A percentile compares a stretch with the other conserved stretches of the same genome.
These are phyloP conservation scores for Numenius arquata DNA, from an alignment of 2,113 vertebrate species.

Conservation along the genomic window DNA sequence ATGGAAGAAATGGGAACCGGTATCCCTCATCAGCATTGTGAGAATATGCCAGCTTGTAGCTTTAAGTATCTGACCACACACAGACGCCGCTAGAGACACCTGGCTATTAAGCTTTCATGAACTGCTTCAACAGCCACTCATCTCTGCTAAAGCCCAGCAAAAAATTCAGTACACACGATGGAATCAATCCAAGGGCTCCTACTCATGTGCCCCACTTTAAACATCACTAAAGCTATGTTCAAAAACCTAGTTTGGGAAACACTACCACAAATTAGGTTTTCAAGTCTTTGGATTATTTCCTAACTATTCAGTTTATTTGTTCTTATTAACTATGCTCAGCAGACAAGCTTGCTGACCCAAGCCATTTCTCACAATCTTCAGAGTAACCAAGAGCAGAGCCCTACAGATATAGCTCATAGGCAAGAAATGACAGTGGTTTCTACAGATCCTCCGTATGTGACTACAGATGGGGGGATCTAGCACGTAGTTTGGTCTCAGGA, in stretches of 20 bases:
- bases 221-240: not conserved
- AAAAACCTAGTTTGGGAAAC: not conserved
- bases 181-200: not conserved
- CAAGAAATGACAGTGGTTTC: not conserved
- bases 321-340: not conserved
- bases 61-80: not conserved
- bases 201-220: not conserved
- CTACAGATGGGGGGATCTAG: not conserved
- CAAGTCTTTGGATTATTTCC: not conserved
- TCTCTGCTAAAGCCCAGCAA: not conserved
- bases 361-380: not conserved
- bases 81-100: not conserved
- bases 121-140: not conserved
- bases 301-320: not conserved
- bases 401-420: fast-evolving
- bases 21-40: not conserved
- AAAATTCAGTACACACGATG: not conserved
- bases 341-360: not conserved
- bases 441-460: not conserved
- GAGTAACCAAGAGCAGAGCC: not conserved
- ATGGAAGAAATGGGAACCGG: not conserved
- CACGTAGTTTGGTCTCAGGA: not conserved
- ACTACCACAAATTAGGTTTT: not conserved
- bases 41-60: not conserved
- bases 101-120: not conserved